These are phyloP conservation scores for Enteromius anoplus DNA, from an alignment of 2,797 vertebrate species.

Conservation along the genomic window DNA sequence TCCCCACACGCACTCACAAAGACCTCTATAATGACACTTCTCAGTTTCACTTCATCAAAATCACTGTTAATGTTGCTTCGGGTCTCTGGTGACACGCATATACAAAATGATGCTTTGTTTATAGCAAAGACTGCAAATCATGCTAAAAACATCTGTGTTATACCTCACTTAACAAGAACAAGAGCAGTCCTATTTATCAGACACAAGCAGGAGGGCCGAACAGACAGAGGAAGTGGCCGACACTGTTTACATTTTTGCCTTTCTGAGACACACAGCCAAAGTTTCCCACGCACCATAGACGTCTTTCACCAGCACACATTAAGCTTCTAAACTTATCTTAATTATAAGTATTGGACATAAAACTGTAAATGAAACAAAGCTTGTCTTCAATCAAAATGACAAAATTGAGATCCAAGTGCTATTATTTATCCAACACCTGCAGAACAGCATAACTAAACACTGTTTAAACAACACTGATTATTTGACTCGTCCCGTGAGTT, in stretches of 20 bases:
- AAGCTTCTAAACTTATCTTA: slow-evolving; percentile 28
- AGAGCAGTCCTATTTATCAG: slow-evolving; percentile 52
- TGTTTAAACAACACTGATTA: slow-evolving; percentile 14
- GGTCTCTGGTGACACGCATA: slow-evolving; percentile 9
- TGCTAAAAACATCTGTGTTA: slow-evolving; percentile 56
- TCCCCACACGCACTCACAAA: not conserved
- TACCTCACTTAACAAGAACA: slow-evolving; percentile 59
- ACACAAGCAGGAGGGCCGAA: slow-evolving; percentile 52
- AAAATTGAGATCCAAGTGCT: not conserved
- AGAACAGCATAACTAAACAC: not conserved
- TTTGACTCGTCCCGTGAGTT: slow-evolving; percentile 7
- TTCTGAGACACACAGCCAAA: slow-evolving; percentile 44
- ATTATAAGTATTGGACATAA: slow-evolving; percentile 1
- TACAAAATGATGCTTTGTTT: slow-evolving; percentile 48
- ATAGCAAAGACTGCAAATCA: slow-evolving; percentile 47
- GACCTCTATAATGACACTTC: not conserved
- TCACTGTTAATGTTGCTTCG: not conserved
- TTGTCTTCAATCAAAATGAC: slow-evolving; percentile 12
- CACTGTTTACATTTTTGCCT: slow-evolving; percentile 63
- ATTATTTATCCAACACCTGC: slow-evolving; percentile 20
- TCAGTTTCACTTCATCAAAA: slow-evolving; percentile 5
- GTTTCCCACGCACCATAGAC: slow-evolving; percentile 60
- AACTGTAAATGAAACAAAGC: slow-evolving; percentile 7
- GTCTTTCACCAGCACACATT: slow-evolving; percentile 1
- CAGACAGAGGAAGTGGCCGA: slow-evolving; percentile 57